Conservation (phyloP, 2,888 invertebrate species). For the Allygus modestus region DNA sequence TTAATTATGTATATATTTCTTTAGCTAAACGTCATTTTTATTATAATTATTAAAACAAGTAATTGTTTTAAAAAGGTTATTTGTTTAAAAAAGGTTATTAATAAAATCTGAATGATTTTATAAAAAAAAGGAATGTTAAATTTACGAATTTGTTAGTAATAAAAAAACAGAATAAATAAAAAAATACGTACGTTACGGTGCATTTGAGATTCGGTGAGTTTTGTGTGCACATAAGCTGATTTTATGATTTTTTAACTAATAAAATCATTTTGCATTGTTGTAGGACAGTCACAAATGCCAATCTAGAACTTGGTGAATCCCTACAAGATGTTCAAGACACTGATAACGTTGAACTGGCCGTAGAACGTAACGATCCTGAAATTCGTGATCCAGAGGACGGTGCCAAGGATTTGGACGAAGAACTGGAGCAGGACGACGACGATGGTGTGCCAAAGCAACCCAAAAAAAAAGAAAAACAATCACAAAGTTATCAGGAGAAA, state of each 20-base stretch:
- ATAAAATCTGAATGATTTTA: too few relatives aligned
- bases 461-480: constrained; percentile 41
- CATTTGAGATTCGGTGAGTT: too few relatives aligned
- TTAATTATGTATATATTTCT: too few relatives aligned
- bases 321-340: not conserved
- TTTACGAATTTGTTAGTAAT: too few relatives aligned
- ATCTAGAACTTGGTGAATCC: not conserved
- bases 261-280: constrained; percentile 25
- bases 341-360: constrained; percentile 26
- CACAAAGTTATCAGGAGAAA: constrained; percentile 34
- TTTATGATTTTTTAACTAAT: not conserved
- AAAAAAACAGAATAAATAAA: too few relatives aligned
- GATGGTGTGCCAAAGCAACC: constrained; percentile 31
- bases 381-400: constrained; percentile 32
- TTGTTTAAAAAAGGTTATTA: too few relatives aligned
- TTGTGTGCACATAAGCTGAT: not conserved
- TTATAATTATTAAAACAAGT: too few relatives aligned
- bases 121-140: too few relatives aligned
- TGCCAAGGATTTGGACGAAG: constrained; percentile 32
- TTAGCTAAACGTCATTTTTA: too few relatives aligned
- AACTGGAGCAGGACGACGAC: not conserved
- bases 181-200: too few relatives aligned
- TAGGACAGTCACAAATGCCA: constrained; percentile 33
- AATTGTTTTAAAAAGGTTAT: too few relatives aligned
- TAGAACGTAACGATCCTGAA: constrained; percentile 17